Base-by-base conservation (phyloP, 1,140 invertebrate species). In the Drosophila tropicalis region DNA sequence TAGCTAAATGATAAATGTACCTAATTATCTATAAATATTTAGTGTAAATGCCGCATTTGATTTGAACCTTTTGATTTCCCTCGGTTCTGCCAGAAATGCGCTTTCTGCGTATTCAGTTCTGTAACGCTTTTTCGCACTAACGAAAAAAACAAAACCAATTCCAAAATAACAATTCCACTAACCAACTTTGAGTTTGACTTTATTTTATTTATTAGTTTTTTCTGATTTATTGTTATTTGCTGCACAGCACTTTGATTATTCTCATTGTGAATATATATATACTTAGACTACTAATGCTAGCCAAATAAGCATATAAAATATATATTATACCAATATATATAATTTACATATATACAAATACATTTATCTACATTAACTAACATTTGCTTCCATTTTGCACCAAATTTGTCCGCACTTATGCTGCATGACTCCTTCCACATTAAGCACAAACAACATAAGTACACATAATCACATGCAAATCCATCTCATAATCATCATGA, bases 31-130 rank as follows among this genome's bases (percentile, higher is more conserved):
- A 51, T 51, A 51, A 70, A 63, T 80, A 62, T 70, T 29, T 87
- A 87, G 80, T 87, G 73, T 78, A 84, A 80, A 90, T 78, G 83
- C 83, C 68, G 58, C 70, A 81, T 77, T 84, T 83, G 22, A 56
- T 40, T 80, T 85, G 10, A 73, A 9, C 13, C 15, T 76, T 69
- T 70, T 67, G 40, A 70, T 82, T 70, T 67, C 56, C 63, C 70
- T 54, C 22, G 68, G 67, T 70, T 44, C 12, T 19, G 36, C 36
- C 36, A 41, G 36, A 25, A 39, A 13, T 19, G 58, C 58, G 55
- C 58, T 25, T 25, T 39, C 47, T 12, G 58, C 58, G 55, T 34
- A 41, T 25, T 39, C 47, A 44, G 64, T 71, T 72, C 57, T 77
- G 67, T 82, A 87, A 68, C 60, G 76, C 80, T 87, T 81, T 77